phyloP scores from a whole-genome alignment of 2,888 invertebrate species.

The Harpagoxenus sublaevis region DNA sequence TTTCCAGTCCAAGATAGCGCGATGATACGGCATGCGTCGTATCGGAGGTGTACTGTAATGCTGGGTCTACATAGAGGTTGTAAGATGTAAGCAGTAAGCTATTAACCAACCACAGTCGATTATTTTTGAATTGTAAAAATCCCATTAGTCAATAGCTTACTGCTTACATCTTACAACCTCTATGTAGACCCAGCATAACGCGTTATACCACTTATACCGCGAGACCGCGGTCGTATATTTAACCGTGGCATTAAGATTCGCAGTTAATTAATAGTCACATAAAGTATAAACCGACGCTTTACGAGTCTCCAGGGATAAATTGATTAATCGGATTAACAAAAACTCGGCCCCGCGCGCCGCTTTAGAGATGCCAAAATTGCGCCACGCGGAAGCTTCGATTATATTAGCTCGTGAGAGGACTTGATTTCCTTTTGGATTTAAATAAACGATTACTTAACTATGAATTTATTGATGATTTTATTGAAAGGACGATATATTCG shows the following conservation, averaged over 20 bases:
- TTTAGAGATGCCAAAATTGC: conserved; percentile 6
- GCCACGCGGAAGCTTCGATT: neutral
- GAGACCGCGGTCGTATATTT: conserved; percentile 24
- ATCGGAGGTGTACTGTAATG: too few relatives aligned
- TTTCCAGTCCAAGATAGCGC: neutral
- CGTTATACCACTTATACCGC: neutral
- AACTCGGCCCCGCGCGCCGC: neutral
- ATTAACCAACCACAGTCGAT: too few relatives aligned
- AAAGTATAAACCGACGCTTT: neutral
- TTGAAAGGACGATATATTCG: neutral
- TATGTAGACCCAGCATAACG: too few relatives aligned
- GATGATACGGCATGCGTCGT: neutral
- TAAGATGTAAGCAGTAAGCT: too few relatives aligned
- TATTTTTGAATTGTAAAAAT: too few relatives aligned
- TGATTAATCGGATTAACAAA: conserved; percentile 6
- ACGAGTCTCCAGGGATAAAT: neutral
- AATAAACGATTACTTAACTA: neutral
- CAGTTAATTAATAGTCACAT: neutral
- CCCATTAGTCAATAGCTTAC: too few relatives aligned
- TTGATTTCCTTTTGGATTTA: neutral
- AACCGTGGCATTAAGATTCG: conserved; percentile 29
- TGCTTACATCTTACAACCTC: too few relatives aligned
- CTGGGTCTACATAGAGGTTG: too few relatives aligned
- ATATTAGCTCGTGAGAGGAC: neutral
- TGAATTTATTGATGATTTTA: neutral